Base-by-base conservation (phyloP, 2,888 invertebrate species). In the Anticlea derivata region DNA sequence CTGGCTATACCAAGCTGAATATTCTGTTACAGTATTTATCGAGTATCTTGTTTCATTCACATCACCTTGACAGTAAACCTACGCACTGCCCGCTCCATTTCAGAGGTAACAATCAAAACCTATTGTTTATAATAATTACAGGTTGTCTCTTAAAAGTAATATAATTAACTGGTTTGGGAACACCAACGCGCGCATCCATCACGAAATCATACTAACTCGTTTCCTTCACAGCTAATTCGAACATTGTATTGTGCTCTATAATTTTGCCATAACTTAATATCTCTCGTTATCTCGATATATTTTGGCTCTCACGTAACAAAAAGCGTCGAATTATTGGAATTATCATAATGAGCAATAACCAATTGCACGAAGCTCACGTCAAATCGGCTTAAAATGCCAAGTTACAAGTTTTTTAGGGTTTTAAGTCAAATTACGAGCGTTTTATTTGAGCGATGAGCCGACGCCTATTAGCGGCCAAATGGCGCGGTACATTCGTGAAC, bases 331-430 rank as follows among this genome's bases (percentile, higher is more conserved):
- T 50, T 44, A 44, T 39, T 33, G 23, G 73, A 82, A 88, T 87
- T 87, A 86, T 75, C 75, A 77, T 87, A 86, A 88, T 87, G 78
- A 86, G 83, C 71, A 81, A 82, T 83, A 79, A 78, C 79, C 80
- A 81, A 84, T 83, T 80, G 84, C 83, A 83, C 80, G 85, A 83
- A 83, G 84, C 85, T 81, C 81, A 82, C 79, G 75, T 83, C 80
- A 78, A 79, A 81, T 81, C 80, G 62, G 67, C 70, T 80, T 78
- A 78, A 80, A 79, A 74, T 75, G 37, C 39, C 72, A 43, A 68
- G 50, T 44, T 53, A 41, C 56, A 66, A 67, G 65, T 65, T 77
- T 78, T 74, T 77, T 72, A 59, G 58, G 62, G 70, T 70, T 80
- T 79, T 73, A 70, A 75, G 75, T 71, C 64, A 80, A 83, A 80